phyloP scores from a whole-genome alignment of 2,113 vertebrate genomes.

The Uria aalge region DNA sequence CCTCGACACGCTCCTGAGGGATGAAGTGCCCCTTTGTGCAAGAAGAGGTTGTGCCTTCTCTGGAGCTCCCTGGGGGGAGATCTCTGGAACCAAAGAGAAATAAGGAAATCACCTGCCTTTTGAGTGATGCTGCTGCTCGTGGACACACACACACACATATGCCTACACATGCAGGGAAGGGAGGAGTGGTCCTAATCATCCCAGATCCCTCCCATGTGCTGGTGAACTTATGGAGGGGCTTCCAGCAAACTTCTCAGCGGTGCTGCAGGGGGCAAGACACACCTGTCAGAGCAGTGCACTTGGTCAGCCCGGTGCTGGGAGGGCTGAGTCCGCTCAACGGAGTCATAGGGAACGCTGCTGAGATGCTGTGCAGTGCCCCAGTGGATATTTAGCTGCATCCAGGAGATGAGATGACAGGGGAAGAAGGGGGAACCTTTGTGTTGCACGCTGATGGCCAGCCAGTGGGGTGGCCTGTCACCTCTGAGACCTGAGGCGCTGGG shows the following conservation, averaged over 20 bases:
- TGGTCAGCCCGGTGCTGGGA: rapidly evolving
- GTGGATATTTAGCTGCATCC: not conserved
- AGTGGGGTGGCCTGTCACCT: not conserved
- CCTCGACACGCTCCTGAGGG: rapidly evolving
- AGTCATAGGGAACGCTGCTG: not conserved
- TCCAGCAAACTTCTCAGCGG: not conserved
- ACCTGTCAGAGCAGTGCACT: rapidly evolving
- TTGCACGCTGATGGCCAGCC: rapidly evolving
- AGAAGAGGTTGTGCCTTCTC: not conserved
- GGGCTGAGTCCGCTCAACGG: rapidly evolving
- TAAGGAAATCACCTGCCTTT: not conserved
- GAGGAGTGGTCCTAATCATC: not conserved
- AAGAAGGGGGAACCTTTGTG: not conserved
- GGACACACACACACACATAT: not conserved
- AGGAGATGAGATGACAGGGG: not conserved
- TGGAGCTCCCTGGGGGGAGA: not conserved
- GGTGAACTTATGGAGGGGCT: not conserved
- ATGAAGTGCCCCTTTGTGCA: not conserved
- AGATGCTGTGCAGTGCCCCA: rapidly evolving
- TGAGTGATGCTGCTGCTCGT: not conserved
- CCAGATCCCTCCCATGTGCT: not conserved
- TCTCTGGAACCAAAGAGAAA: not conserved
- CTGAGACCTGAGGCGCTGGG: not conserved
- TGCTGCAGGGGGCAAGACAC: not conserved
- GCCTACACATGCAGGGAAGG: not conserved